phyloP scores from a whole-genome alignment of 2,797 vertebrate genomes.

The Microctenopoma steveboyesi region DNA sequence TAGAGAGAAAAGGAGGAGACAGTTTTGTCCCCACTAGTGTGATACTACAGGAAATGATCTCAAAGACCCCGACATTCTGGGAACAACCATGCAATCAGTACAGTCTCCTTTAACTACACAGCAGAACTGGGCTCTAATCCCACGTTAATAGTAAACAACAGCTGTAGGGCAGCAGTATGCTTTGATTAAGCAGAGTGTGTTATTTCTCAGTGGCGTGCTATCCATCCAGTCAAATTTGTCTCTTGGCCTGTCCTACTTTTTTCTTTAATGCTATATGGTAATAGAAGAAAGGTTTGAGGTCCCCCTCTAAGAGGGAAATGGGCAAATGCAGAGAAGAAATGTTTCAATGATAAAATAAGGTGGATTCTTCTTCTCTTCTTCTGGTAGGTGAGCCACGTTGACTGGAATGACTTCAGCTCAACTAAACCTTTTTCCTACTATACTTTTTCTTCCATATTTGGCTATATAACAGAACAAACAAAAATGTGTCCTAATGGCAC shows the following conservation, averaged over 20 bases:
- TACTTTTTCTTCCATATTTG: neutral
- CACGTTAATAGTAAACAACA: constrained; percentile 70
- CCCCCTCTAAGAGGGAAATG: no score
- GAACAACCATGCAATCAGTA: constrained; percentile 49
- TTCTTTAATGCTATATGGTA: neutral
- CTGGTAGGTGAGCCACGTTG: no score
- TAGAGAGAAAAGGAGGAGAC: constrained; percentile 27
- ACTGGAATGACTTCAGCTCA: no score
- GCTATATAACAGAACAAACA: constrained; percentile 12
- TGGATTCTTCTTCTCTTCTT: no score
- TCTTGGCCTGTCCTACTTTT: neutral
- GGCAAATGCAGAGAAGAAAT: no score
- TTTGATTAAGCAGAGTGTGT: constrained; percentile 51
- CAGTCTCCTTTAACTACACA: constrained; percentile 45
- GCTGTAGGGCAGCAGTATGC: constrained; percentile 54
- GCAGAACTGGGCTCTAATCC: constrained; percentile 64
- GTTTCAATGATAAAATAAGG: no score
- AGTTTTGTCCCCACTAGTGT: constrained; percentile 4
- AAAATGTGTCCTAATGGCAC: constrained; percentile 1
- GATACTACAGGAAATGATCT: constrained; percentile 38
- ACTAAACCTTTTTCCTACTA: constrained; percentile 8
- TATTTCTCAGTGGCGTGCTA: neutral
- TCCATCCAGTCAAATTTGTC: constrained; percentile 10
- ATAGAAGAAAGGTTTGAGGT: neutral
- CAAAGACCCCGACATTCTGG: constrained; percentile 50